phyloP scores from a whole-genome alignment of 1,140 invertebrate species.

The Heliconius melpomene region DNA sequence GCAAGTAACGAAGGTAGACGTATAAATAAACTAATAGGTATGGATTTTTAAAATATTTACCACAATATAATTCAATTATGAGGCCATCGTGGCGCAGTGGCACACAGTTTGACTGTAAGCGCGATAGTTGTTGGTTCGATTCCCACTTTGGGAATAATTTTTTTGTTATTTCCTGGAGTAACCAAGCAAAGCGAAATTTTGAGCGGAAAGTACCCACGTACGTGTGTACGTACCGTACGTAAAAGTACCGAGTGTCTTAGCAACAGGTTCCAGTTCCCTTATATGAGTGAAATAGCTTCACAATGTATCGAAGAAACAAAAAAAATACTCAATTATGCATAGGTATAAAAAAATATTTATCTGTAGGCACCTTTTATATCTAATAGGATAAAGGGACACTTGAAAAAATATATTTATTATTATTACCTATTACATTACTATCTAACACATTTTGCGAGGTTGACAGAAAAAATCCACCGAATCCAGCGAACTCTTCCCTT shows the following conservation, averaged over 20 bases:
- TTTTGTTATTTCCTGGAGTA: too few species aligned
- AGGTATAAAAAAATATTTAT: background rate
- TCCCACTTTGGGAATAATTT: too few species aligned
- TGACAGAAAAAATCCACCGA: too few species aligned
- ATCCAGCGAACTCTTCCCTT: too few species aligned
- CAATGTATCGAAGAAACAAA: background rate
- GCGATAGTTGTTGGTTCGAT: too few species aligned
- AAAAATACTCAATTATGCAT: too few species aligned
- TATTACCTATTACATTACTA: too few species aligned
- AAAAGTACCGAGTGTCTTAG: background rate
- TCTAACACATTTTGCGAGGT: too few species aligned
- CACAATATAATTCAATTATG: background rate
- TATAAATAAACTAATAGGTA: slow-evolving; percentile 22
- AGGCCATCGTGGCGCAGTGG: too few species aligned
- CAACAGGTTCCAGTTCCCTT: background rate
- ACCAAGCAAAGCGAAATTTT: background rate
- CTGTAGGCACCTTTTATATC: background rate
- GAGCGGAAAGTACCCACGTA: background rate
- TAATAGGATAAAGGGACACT: background rate
- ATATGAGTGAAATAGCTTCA: background rate
- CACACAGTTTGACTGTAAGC: too few species aligned
- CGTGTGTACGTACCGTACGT: too few species aligned
- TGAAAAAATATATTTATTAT: too few species aligned
- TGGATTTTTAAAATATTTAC: background rate
- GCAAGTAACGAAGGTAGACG: background rate